These are phyloP conservation scores for Coregonus clupeaformis DNA, from an alignment of 2,113 vertebrate genomes.

Conservation along the genomic window DNA sequence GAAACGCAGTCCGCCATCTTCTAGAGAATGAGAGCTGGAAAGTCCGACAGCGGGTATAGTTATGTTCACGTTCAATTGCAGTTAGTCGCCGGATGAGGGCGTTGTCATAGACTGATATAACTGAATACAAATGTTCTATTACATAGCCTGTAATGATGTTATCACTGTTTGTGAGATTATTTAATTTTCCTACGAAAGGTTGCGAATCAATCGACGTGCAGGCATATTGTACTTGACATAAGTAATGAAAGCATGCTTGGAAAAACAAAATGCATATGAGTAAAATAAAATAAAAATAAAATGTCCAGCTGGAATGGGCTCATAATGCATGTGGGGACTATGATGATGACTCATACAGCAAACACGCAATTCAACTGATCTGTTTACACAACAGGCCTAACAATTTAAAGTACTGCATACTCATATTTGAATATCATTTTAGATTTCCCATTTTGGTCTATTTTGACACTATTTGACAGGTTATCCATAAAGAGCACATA, in stretches of 20 bases:
- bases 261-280: not conserved
- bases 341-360: conserved; percentile 40
- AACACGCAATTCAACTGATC: not conserved
- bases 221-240: not conserved
- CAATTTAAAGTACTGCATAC: too few species aligned
- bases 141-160: not conserved
- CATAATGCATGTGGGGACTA: conserved; percentile 36
- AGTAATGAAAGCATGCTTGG: not conserved
- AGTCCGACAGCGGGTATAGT: conserved; percentile 65
- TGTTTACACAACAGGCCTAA: too few species aligned
- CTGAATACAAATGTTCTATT: not conserved
- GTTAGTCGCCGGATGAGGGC: conserved; percentile 42
- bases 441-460: too few species aligned
- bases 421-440: too few species aligned
- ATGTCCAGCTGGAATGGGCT: conserved; percentile 6
- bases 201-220: not conserved
- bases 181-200: conserved; percentile 1
- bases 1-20: conserved; percentile 98
- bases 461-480: conserved; percentile 27
- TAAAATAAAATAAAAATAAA: not conserved
- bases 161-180: not conserved
- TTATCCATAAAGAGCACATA: too few species aligned
- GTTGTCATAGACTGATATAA: conserved; percentile 22
- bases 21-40: conserved; percentile 80
- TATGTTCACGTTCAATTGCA: conserved; percentile 50